Base-by-base conservation (phyloP, 1,140 invertebrate genomes). In the Drosophila pachea region DNA sequence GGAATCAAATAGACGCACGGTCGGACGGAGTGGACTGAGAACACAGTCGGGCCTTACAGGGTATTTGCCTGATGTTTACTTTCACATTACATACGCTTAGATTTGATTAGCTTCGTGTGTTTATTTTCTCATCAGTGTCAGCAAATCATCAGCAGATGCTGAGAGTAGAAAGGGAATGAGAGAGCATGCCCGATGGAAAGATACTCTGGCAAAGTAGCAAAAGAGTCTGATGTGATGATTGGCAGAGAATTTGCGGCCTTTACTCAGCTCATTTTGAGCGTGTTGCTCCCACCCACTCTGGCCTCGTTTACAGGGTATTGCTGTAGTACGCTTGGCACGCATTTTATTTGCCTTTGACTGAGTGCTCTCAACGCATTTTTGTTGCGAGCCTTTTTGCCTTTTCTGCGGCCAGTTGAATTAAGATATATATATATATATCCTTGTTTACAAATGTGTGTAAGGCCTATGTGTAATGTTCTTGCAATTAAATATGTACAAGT, bases 61-160 rank as follows among this genome's bases (percentile, higher is more conserved):
- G 14, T 52, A 71, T 63, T 65, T 52, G 60, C 75, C 66, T 66
- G 22, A 22, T 76, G 81, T 84, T 83, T 73, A 79, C 79, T 83
- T 83, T 59, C 84, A 84, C 73, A 86, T 86, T 73, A 83, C 84
- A 76, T 72, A 75, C 55, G 79, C 79, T 79, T 78, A 78, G 62
- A 86, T 84, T 84, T 83, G 79, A 83, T 84, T 75, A 84, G 79
- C 76, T 36, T 42, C 66, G 38, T 74, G 52, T 63, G 73, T 71
- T 79, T 79, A 68, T 74, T 84, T 76, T 53, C 63, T 76, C 76
- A 86, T 86, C 73, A 74, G 74, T 76, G 68, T 40, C 8, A 49
- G 38, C 7, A 32, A 8, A 31, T 16, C 49, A 32, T 68, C 52
- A 45, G 60, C 50, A 29, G 32, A 48, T 38, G 63, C 12, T 33